Conservation (phyloP, 2,888 invertebrate genomes). For the Minunthozetes semirufus region DNA sequence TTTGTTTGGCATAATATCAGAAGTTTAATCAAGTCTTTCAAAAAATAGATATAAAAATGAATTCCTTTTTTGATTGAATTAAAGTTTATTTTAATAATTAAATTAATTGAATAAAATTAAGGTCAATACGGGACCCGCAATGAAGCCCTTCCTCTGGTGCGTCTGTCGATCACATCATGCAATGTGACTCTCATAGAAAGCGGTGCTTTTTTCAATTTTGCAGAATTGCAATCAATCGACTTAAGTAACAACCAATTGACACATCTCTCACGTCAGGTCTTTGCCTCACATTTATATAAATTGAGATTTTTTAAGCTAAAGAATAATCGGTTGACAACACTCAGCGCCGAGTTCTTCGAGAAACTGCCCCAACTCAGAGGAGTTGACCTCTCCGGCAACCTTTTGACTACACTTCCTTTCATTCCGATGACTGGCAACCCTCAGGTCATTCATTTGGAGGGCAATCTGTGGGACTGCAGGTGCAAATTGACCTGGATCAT, state of each 20-base stretch:
- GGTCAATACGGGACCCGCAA: constrained; percentile 36
- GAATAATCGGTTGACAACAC: constrained; percentile 16
- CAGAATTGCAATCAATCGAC: constrained; percentile 35
- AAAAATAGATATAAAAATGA: not conserved
- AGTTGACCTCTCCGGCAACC: constrained; percentile 24
- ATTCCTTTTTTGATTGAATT: not conserved
- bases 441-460: constrained; percentile 17
- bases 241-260: constrained; percentile 31
- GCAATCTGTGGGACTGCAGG: constrained; percentile 35
- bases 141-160: constrained; percentile 31
- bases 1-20: not conserved
- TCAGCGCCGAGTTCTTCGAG: constrained; percentile 34
- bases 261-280: constrained; percentile 33
- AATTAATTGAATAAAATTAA: constrained; percentile 10
- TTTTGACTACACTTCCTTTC: constrained; percentile 25
- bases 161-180: constrained; percentile 25
- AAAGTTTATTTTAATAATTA: constrained; percentile 4
- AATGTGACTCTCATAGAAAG: constrained; percentile 34
- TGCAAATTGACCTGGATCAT: constrained; percentile 33
- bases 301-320: constrained; percentile 27
- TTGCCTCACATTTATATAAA: constrained; percentile 33
- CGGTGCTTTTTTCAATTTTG: constrained; percentile 34
- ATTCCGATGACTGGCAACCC: constrained; percentile 28
- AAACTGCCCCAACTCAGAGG: constrained; percentile 34
- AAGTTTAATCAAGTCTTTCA: not conserved